phyloP scores from a whole-genome alignment of 2,797 vertebrate genomes.

The Hemibagrus guttatus region DNA sequence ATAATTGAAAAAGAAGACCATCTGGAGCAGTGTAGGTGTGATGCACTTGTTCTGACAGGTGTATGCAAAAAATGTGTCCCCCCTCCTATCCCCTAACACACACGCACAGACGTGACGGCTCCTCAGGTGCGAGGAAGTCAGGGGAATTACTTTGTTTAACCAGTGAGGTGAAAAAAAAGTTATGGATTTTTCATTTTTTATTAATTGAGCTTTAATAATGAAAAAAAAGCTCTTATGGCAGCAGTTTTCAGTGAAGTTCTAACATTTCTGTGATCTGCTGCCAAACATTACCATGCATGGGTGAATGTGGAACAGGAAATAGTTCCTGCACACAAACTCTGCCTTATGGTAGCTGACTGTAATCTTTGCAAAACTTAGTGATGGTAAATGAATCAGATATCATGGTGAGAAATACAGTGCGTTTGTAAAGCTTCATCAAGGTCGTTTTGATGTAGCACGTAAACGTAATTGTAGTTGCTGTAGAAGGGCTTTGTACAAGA shows the following conservation, averaged over 20 bases:
- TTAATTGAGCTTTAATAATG: slow-evolving; percentile 11
- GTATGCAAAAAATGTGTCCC: slow-evolving; percentile 1
- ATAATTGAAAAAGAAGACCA: slow-evolving; percentile 22
- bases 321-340: slow-evolving; percentile 5
- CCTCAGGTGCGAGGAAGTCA: slow-evolving; percentile 38
- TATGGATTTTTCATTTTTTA: slow-evolving; percentile 5
- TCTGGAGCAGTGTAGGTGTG: slow-evolving; percentile 37
- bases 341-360: slow-evolving; percentile 1
- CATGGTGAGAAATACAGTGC: not conserved
- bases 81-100: not conserved
- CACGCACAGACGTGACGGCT: not conserved
- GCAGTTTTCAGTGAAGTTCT: slow-evolving; percentile 12
- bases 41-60: slow-evolving; percentile 38
- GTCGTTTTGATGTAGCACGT: not conserved
- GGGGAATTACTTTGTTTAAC: slow-evolving; percentile 42
- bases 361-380: not conserved
- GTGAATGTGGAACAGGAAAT: not conserved
- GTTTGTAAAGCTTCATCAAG: slow-evolving; percentile 7
- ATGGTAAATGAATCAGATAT: not conserved
- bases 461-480: not conserved
- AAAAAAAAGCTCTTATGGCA: not conserved
- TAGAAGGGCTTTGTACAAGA: not conserved
- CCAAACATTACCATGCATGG: not conserved
- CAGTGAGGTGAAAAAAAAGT: slow-evolving; percentile 23
- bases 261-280: slow-evolving; percentile 8